phyloP scores from a whole-genome alignment of 2,888 invertebrate genomes.

The Rhabditoides inermis region DNA sequence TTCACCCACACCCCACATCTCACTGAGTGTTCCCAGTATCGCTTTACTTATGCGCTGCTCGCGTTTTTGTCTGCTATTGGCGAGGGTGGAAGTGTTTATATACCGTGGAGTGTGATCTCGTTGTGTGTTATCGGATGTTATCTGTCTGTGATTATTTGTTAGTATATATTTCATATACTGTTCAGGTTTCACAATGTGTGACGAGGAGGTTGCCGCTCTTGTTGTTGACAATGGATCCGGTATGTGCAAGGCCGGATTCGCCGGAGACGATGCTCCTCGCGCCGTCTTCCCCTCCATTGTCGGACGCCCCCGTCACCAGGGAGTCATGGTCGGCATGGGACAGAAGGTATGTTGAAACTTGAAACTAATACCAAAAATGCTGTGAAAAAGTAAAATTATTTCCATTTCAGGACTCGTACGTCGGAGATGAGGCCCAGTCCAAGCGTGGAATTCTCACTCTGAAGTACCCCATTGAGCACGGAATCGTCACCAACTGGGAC shows the following conservation, averaged over 20 bases:
- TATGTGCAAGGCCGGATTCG: constrained; percentile 68
- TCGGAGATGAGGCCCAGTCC: constrained; percentile 57
- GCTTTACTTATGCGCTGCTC: no score
- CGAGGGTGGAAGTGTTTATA: no score
- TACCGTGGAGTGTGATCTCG: no score
- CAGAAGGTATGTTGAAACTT: constrained; percentile 66
- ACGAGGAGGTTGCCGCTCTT: constrained; percentile 57
- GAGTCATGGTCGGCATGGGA: constrained; percentile 57
- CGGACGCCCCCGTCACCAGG: constrained; percentile 63
- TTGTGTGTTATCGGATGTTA: no score
- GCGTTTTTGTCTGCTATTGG: no score
- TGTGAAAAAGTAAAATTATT: no score
- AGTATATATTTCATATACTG: no score
- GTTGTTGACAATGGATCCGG: constrained; percentile 63
- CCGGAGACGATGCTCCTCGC: constrained; percentile 67
- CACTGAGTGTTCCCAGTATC: no score
- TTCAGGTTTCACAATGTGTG: constrained; percentile 36
- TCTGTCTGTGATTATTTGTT: no score
- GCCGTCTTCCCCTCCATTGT: constrained; percentile 73
- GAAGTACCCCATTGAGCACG: constrained; percentile 92
- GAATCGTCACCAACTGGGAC: constrained; percentile 92
- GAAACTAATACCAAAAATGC: constrained; percentile 88
- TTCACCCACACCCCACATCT: no score
- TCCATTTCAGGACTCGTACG: constrained; percentile 48
- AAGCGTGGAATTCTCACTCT: constrained; percentile 76